phyloP scores from a whole-genome alignment of 2,797 vertebrate genomes.

The Oreochromis grahami region DNA sequence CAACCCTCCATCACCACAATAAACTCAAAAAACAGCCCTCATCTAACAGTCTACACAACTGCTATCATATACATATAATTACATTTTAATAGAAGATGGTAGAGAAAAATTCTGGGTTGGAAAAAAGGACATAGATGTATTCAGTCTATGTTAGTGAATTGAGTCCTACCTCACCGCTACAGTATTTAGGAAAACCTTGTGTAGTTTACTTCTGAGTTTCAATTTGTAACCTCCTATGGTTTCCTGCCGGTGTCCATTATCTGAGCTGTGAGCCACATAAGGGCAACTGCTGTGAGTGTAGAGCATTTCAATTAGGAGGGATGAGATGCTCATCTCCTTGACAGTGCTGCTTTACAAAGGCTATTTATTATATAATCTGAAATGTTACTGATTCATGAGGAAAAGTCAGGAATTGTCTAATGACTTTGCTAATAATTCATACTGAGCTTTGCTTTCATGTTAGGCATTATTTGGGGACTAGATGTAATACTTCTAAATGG shows the following conservation, averaged over 20 bases:
- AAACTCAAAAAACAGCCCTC: not conserved
- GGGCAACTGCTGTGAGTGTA: conserved; percentile 32
- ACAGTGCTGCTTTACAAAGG: conserved; percentile 28
- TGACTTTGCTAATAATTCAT: conserved; percentile 18
- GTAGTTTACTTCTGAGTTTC: conserved; percentile 8
- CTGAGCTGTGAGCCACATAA: conserved; percentile 25
- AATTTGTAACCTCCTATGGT: conserved; percentile 23
- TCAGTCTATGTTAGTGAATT: not conserved
- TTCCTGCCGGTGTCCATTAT: conserved; percentile 40
- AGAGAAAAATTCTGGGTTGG: not conserved
- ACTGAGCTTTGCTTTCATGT: not conserved
- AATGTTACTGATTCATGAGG: conserved; percentile 13
- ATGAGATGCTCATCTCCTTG: conserved; percentile 30
- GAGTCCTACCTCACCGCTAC: not conserved
- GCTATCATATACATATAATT: not conserved
- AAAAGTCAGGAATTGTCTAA: conserved; percentile 14
- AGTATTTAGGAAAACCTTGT: conserved; percentile 1
- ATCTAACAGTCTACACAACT: not conserved
- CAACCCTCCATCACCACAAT: not conserved
- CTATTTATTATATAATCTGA: conserved; percentile 33
- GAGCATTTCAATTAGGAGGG: conserved; percentile 29
- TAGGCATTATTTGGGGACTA: not conserved
- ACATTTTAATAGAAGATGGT: not conserved
- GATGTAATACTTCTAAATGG: conserved; percentile 1
- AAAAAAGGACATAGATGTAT: not conserved